phyloP scores from a whole-genome alignment of 2,113 vertebrate genomes.

The Himantopus leucocephalus region DNA sequence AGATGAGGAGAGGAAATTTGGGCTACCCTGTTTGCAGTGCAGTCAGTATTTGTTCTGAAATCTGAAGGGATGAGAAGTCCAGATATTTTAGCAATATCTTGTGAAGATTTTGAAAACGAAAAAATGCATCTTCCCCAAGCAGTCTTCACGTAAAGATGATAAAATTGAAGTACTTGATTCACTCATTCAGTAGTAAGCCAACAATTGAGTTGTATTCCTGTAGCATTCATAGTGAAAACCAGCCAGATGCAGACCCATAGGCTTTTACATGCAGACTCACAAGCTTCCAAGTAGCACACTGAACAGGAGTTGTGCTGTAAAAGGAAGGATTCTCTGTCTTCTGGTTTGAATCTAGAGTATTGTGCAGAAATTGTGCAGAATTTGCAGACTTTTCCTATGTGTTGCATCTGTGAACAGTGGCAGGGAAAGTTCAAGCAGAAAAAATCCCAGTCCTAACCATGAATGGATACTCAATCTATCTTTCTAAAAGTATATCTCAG shows the following conservation, averaged over 20 bases:
- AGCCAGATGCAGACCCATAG: background rate
- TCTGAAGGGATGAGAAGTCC: background rate
- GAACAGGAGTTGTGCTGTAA: background rate
- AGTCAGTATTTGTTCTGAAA: background rate
- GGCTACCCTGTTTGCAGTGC: background rate
- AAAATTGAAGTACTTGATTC: background rate
- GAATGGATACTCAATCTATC: background rate
- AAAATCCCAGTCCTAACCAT: background rate
- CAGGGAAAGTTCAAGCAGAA: constrained; percentile 11
- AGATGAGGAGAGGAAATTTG: background rate
- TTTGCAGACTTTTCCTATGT: background rate
- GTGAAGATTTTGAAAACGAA: background rate
- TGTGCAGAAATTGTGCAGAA: background rate
- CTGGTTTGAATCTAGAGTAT: background rate
- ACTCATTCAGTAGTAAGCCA: background rate
- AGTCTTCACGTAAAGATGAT: background rate
- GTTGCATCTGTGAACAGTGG: background rate
- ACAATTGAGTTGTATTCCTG: background rate
- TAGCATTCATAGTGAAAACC: background rate
- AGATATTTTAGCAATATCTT: background rate
- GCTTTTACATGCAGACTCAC: background rate
- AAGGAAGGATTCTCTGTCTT: background rate
- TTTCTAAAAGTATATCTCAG: background rate
- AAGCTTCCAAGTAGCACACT: background rate
- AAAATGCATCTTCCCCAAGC: background rate